Evolutionary conservation across 2,888 invertebrate species (phyloP).

Genomic region (Noctua comes): DNA sequence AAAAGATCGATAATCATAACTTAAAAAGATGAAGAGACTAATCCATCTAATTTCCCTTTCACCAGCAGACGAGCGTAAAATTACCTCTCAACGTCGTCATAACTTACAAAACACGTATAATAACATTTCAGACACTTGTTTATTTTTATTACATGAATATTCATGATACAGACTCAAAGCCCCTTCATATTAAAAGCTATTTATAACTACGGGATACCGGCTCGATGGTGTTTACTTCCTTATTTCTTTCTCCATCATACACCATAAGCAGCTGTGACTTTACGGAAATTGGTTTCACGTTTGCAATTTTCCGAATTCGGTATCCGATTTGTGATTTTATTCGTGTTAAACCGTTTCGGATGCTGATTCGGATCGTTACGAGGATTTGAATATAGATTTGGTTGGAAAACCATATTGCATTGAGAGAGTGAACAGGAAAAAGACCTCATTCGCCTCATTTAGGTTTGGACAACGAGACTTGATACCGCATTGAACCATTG

Average conservation of each 20-base stretch:
- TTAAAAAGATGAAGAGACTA: conserved; percentile 30
- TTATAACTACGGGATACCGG: conserved; percentile 36
- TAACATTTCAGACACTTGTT: conserved; percentile 54
- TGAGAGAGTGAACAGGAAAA: neutral
- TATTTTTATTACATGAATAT: conserved; percentile 63
- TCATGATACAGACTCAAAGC: conserved; percentile 48
- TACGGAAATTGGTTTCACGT: conserved; percentile 66
- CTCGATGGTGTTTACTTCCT: conserved; percentile 45
- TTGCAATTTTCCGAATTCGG: conserved; percentile 60
- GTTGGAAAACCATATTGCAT: neutral
- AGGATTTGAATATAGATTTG: conserved; percentile 19
- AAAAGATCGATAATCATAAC: conserved; percentile 33
- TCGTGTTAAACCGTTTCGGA: conserved; percentile 27
- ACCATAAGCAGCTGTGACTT: conserved; percentile 55
- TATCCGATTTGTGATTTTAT: conserved; percentile 42
- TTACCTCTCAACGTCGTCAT: conserved; percentile 56
- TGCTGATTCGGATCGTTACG: neutral
- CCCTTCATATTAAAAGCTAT: conserved; percentile 48
- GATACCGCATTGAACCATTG: neutral
- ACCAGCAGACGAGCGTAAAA: conserved; percentile 50
- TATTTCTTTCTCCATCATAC: conserved; percentile 34
- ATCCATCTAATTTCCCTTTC: conserved; percentile 55
- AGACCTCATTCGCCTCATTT: neutral
- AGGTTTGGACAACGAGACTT: neutral
- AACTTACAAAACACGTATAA: conserved; percentile 52